These are phyloP conservation scores for Liposcelis brunnea DNA, from an alignment of 2,888 invertebrate species.

Conservation along the genomic window DNA sequence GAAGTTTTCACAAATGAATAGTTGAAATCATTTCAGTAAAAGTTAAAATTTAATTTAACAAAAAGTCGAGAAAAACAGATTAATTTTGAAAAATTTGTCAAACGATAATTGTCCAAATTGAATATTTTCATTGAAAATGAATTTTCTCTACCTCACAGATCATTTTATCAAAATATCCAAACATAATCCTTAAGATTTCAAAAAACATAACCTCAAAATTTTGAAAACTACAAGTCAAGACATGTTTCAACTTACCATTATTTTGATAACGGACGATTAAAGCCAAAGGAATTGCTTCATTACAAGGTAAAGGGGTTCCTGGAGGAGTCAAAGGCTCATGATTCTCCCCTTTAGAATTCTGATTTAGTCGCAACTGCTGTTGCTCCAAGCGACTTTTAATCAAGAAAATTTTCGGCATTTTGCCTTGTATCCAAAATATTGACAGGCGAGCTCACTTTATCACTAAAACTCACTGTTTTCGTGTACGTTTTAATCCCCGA, in stretches of 20 bases:
- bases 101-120: neutral
- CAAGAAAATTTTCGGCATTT: conserved; percentile 85
- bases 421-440: conserved; percentile 19
- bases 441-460: neutral
- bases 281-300: conserved; percentile 27
- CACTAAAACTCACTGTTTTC: conserved; percentile 10
- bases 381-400: conserved; percentile 81
- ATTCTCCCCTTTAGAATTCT: conserved; percentile 53
- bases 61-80: neutral
- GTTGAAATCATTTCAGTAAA: no score
- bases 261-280: conserved; percentile 30
- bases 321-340: conserved; percentile 26
- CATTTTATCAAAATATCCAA: no score
- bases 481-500: conserved; percentile 22
- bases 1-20: no score
- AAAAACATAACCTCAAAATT: no score
- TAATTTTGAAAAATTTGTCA: neutral
- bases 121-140: neutral
- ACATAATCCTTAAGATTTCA: no score
- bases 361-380: conserved; percentile 71
- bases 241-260: conserved; percentile 24
- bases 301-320: conserved; percentile 21
- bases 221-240: no score
- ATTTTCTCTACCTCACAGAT: no score
- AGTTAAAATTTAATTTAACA: no score